These are phyloP conservation scores for Artemia franciscana DNA, from an alignment of 1,140 invertebrate species.

Conservation along the genomic window DNA sequence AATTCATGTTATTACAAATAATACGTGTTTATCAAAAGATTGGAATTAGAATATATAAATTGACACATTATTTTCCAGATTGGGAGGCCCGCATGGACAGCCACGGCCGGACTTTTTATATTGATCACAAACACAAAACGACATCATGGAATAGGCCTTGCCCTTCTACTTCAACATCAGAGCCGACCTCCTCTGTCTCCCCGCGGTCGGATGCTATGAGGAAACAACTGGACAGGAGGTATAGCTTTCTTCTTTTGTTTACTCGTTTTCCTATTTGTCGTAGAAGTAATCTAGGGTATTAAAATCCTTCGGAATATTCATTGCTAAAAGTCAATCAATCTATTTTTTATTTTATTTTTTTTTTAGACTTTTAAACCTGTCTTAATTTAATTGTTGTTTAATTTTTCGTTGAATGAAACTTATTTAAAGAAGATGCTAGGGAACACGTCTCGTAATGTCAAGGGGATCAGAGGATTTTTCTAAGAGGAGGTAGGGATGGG, in stretches of 20 bases:
- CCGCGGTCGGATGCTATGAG: conserved; percentile 38
- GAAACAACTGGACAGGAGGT: conserved; percentile 52
- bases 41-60: no score
- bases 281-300: neutral
- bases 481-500: no score
- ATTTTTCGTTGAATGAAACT: no score
- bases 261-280: no score
- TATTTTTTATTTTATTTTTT: neutral
- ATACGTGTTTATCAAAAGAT: no score
- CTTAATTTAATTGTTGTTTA: no score
- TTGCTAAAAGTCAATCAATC: neutral
- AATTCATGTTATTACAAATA: no score
- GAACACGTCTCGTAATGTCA: conserved; percentile 1
- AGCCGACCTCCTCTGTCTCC: conserved; percentile 21
- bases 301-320: neutral
- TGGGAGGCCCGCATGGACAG: conserved; percentile 85
- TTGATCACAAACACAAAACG: conserved; percentile 71
- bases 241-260: neutral
- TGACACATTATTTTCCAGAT: neutral
- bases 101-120: conserved; percentile 74
- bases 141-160: conserved; percentile 74
- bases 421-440: neutral
- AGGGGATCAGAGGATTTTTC: conserved; percentile 1
- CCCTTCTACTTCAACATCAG: conserved; percentile 19
- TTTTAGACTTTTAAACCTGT: neutral